Conservation (phyloP, 2,113 vertebrate genomes). For the Pseudopipra pipra region DNA sequence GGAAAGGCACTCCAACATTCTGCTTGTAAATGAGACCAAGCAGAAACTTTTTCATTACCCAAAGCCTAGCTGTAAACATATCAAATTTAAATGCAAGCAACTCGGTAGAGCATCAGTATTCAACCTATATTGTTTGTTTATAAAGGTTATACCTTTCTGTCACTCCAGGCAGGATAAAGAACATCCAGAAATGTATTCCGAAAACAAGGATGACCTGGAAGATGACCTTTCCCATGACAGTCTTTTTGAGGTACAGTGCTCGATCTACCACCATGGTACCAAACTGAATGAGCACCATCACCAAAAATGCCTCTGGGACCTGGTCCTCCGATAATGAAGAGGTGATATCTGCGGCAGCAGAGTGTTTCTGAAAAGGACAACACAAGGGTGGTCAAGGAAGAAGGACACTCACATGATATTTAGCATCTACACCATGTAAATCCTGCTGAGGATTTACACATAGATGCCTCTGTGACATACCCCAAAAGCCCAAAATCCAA, state of each 20-base stretch:
- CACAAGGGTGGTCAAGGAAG: neutral
- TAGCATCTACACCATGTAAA: neutral
- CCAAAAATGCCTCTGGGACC: conserved; percentile 92
- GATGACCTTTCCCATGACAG: conserved; percentile 94
- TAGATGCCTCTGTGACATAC: conserved; percentile 72
- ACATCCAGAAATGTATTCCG: conserved; percentile 99
- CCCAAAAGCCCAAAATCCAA: conserved; percentile 97
- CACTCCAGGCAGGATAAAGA: conserved; percentile 93
- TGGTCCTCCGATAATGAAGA: conserved; percentile 97
- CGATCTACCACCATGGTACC: conserved; percentile 98
- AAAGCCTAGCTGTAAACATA: neutral
- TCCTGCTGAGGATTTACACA: neutral
- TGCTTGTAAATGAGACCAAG: neutral
- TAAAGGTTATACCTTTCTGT: conserved; percentile 86
- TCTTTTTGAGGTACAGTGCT: conserved; percentile 95
- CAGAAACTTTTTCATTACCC: neutral
- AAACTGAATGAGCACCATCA: conserved; percentile 99
- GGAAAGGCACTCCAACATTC: neutral
- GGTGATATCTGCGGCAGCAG: conserved; percentile 92
- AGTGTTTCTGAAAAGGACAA: conserved; percentile 88
- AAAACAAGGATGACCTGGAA: conserved; percentile 98
- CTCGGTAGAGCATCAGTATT: neutral
- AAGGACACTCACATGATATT: neutral
- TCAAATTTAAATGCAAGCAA: neutral
- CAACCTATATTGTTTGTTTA: neutral